Evolutionary conservation across 2,113 vertebrate genomes (phyloP).

Genomic region (Laterallus jamaicensis): DNA sequence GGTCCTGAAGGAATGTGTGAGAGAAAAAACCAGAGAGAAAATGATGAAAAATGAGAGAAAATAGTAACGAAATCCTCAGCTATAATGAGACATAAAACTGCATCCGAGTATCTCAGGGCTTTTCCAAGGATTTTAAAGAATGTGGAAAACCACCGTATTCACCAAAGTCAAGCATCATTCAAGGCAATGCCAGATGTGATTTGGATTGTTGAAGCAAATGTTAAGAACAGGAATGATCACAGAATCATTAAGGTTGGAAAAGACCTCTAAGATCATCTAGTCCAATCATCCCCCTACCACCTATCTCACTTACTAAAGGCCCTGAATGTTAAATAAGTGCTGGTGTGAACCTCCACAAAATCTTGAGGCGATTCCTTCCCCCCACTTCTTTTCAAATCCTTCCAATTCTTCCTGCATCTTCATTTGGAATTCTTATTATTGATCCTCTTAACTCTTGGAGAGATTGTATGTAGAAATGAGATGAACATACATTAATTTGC

Average conservation of each 20-base stretch:
- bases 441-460: conserved; percentile 1
- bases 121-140: background rate
- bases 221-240: background rate
- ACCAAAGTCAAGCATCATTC: conserved; percentile 46
- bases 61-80: conserved; percentile 28
- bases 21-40: conserved; percentile 37
- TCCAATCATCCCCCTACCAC: no score
- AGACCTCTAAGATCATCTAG: no score
- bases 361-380: background rate
- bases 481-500: background rate
- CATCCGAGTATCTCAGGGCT: conserved; percentile 23
- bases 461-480: background rate
- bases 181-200: conserved; percentile 2
- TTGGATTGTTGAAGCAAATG: background rate
- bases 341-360: background rate
- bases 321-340: background rate
- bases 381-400: background rate
- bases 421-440: background rate
- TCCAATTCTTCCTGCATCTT: background rate
- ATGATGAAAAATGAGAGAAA: conserved; percentile 27
- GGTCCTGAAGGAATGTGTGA: conserved; percentile 41
- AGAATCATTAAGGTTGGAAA: no score
- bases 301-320: background rate
- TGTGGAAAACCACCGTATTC: background rate
- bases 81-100: conserved; percentile 14